Evolutionary conservation across 2,888 invertebrate genomes (phyloP), one percentile per base, ranked within the genome.

Genomic region (Calliscelio sp.): DNA sequence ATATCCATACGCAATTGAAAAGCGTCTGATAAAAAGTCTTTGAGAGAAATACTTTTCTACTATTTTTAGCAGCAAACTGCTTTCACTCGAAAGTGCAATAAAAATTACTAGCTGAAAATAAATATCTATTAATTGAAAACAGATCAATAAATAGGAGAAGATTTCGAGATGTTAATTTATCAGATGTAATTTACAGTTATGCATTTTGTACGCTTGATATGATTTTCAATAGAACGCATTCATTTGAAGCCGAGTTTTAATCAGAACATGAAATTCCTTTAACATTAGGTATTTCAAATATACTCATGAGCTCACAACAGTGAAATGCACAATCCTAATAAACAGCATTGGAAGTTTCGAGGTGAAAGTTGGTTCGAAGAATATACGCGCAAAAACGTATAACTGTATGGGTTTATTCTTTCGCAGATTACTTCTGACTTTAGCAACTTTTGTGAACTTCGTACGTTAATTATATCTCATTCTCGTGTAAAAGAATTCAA

Each of bases 141-240:
- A n/a, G n/a, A n/a, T n/a, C n/a, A n/a, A n/a, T n/a, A n/a, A n/a
- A n/a, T n/a, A n/a, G n/a, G n/a, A n/a, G n/a, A n/a, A n/a, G n/a
- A n/a, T n/a, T n/a, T n/a, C n/a, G n/a, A n/a, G n/a, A n/a, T n/a
- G n/a, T n/a, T n/a, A 55, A 24, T 11, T 20, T 25, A 57, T 32
- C 46, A 35, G 46, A 71, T 32, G 49, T 59, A 73, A 73, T 73
- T 73, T 73, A 61, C 61, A 73, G 25, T 73, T 51, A 73, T 51
- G 41, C 55, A 55, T 73, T 61, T 49, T 18, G 38, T 61, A 61
- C n/a, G n/a, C n/a, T n/a, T n/a, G n/a, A n/a, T n/a, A n/a, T n/a
- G 32, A 59, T 59, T 46, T 71, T 59, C 73, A 61, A 51, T 35
- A 35, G 51, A n/a, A 61, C 18, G 24, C 51, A 49, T 61, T 49